Percentiles rank a stretch among this genome's conserved stretches.
Conservation (phyloP, 2,113 vertebrate species). For the Dicrurus megarhynchus region DNA sequence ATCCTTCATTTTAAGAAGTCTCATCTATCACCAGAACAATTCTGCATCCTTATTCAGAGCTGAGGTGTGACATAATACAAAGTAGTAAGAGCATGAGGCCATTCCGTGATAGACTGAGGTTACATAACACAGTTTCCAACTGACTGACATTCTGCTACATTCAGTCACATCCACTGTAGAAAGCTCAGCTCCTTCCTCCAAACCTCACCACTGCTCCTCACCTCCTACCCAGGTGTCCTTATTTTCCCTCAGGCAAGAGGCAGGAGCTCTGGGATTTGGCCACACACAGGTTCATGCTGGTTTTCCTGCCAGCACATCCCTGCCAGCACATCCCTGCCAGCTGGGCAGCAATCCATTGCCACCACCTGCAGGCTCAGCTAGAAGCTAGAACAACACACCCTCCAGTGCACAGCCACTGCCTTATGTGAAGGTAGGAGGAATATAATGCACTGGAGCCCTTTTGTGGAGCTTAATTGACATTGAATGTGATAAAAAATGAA, state of each 20-base stretch:
- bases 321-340: background rate
- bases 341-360: background rate
- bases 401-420: background rate
- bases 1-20: background rate
- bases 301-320: background rate
- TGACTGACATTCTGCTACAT: background rate
- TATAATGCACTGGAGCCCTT: background rate
- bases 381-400: background rate
- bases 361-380: background rate
- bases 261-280: background rate
- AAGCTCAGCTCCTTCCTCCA: background rate
- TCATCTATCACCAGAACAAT: background rate
- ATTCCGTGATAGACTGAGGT: background rate
- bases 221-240: background rate
- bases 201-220: background rate
- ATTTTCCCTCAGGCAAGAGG: background rate
- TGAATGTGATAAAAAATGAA: background rate
- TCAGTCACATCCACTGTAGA: background rate
- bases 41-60: background rate
- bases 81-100: background rate
- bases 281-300: background rate
- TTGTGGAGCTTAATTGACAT: background rate
- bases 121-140: background rate
- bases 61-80: background rate
- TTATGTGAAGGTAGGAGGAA: background rate